phyloP scores from a whole-genome alignment of 64 coral and sea anemone genomes.

The Trachythela sp. region DNA sequence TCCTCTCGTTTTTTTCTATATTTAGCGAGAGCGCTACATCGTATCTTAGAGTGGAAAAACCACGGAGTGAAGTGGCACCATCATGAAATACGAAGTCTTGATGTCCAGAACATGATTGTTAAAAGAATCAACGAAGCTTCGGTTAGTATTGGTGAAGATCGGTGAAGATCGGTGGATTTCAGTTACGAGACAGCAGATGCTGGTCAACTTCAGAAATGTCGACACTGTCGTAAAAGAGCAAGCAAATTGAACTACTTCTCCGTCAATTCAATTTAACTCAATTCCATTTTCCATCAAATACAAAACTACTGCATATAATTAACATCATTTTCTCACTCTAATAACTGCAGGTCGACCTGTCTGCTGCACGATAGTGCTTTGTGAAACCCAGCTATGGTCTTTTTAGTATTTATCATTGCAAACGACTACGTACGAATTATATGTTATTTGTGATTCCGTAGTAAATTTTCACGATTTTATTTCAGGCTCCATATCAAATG shows the following conservation, averaged over 20 bases:
- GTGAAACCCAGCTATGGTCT: too few species aligned
- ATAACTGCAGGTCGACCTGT: too few species aligned
- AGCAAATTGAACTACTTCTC: too few species aligned
- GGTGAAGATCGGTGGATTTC: too few species aligned
- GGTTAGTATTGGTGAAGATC: conserved; percentile 54
- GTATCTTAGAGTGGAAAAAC: conserved; percentile 68
- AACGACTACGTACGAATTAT: too few species aligned
- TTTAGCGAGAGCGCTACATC: conserved; percentile 78
- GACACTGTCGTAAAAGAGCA: too few species aligned
- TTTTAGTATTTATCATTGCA: too few species aligned
- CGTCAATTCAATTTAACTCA: background rate
- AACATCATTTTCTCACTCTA: too few species aligned
- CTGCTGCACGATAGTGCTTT: too few species aligned
- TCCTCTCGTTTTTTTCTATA: background rate
- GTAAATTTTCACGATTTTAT: background rate
- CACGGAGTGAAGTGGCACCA: conserved; percentile 76
- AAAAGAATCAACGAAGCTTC: conserved; percentile 94
- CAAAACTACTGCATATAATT: too few species aligned
- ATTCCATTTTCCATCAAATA: background rate
- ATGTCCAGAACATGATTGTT: conserved; percentile 70
- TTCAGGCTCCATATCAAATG: conserved; percentile 71
- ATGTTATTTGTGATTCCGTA: too few species aligned
- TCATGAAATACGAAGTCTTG: conserved; percentile 38
- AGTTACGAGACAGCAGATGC: too few species aligned
- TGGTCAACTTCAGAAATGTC: background rate